These are phyloP conservation scores for Tetramorium simillimum DNA, from an alignment of 1,140 invertebrate species.

Conservation along the genomic window DNA sequence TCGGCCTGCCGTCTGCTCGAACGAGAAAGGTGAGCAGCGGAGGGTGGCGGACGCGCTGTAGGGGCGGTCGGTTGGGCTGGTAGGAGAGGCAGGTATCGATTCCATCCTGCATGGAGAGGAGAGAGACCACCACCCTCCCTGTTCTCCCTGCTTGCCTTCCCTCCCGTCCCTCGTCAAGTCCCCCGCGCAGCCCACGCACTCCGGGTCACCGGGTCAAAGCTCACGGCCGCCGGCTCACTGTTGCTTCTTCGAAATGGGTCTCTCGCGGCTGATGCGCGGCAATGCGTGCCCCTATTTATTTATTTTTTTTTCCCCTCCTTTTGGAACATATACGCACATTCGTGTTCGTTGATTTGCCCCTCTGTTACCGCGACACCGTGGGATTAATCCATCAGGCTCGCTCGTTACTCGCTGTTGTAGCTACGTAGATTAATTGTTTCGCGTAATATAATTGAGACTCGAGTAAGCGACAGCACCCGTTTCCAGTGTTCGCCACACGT, in stretches of 20 bases:
- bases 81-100: constrained; percentile 82
- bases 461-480: neutral
- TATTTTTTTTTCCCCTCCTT: constrained; percentile 16
- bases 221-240: constrained; percentile 83
- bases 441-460: neutral
- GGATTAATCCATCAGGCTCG: neutral
- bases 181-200: constrained; percentile 76
- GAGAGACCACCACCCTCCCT: constrained; percentile 57
- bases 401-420: neutral
- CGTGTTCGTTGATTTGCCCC: neutral
- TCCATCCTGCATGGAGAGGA: constrained; percentile 79
- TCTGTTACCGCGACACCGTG: neutral
- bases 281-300: neutral
- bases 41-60: constrained; percentile 59
- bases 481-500: neutral
- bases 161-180: constrained; percentile 18
- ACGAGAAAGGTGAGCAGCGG: constrained; percentile 39
- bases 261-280: constrained; percentile 18
- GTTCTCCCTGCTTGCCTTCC: constrained; percentile 37
- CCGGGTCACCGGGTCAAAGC: constrained; percentile 84
- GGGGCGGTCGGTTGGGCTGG: constrained; percentile 73
- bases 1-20: constrained; percentile 64
- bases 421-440: neutral
- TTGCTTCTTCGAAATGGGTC: constrained; percentile 76
- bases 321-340: neutral